These are phyloP conservation scores for Scolopax mira DNA, from an alignment of 2,113 vertebrate species.

Conservation along the genomic window DNA sequence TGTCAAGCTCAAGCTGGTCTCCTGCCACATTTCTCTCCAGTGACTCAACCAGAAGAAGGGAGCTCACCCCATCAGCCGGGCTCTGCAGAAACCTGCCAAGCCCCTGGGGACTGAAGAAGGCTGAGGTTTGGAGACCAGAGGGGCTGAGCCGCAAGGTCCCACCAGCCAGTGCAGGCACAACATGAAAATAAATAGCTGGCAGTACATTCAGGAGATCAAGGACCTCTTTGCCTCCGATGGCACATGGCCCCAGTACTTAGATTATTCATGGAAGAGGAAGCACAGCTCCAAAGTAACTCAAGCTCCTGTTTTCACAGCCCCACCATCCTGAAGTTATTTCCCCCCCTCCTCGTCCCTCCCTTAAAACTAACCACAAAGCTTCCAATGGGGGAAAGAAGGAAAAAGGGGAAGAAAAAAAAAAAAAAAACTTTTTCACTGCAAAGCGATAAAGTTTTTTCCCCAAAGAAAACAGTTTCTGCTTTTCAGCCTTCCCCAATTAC, in stretches of 20 bases:
- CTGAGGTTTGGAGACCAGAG: neutral
- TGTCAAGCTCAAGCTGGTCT: neutral
- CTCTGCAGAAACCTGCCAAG: neutral
- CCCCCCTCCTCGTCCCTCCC: neutral
- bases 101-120: rapidly evolving
- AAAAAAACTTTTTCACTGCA: neutral
- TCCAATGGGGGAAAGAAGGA: no score
- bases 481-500: neutral
- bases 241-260: neutral
- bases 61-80: neutral
- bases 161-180: rapidly evolving
- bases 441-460: neutral
- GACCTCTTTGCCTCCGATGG: neutral
- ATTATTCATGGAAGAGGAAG: neutral
- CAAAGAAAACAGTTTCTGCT: neutral
- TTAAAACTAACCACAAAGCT: no score
- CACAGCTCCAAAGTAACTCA: neutral
- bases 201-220: neutral
- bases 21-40: rapidly evolving
- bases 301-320: neutral
- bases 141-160: neutral
- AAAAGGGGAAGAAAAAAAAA: no score
- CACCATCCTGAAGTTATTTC: neutral
- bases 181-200: neutral
- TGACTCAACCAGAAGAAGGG: neutral